Evolutionary conservation across 2,797 vertebrate species (phyloP), one percentile per base, ranked within the genome.

Genomic region (Siniperca undulata): DNA sequence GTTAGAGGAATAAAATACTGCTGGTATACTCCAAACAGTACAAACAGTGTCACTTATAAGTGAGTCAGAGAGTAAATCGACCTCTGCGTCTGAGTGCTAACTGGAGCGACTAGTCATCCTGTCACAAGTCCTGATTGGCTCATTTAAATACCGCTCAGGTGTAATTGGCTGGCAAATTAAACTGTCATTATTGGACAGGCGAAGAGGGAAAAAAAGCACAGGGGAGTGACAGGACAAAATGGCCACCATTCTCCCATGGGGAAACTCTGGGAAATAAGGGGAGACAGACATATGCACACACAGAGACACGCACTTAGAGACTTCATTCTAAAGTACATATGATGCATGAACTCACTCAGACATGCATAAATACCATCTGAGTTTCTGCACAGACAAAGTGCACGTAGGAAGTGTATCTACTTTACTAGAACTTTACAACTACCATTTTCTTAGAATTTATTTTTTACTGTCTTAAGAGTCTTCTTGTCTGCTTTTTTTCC

Each of bases 91-190:
- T 67, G 62, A 87, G 82, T 55, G 90, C 91, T 91, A 94, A 93
- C 90, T 88, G 88, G 91, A 91, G 89, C 83, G 87, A 96, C 91
- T 90, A 91, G 95, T 96, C 96, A 96, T 94, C 89, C 90, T 95
- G 96, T 96, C 96, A 97, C 90, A 91, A 77, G 86, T 88, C 90
- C 91, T 94, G 95, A 95, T 94, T 90, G 92, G 85, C 93, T 95
- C 94, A 96, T 97, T 97, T 97, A 97, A 97, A 96, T 97, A 98
- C 96, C 93, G 95, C 94, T 94, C 94, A 95, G 94, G 89, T 96
- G 94, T 96, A 96, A 97, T 97, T 96, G 97, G 95, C 95, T 94
- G 80, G 95, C 88, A 97, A 97, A 97, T 97, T 97, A 97, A 97
- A 97, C 93, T 92, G 92, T 95, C 95, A 96, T 96, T 91, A 96